Evolutionary conservation across 92 coral and sea anemone genomes (phyloP), one percentile per base, ranked within the genome.

Genomic region (Heteractis magnifica): DNA sequence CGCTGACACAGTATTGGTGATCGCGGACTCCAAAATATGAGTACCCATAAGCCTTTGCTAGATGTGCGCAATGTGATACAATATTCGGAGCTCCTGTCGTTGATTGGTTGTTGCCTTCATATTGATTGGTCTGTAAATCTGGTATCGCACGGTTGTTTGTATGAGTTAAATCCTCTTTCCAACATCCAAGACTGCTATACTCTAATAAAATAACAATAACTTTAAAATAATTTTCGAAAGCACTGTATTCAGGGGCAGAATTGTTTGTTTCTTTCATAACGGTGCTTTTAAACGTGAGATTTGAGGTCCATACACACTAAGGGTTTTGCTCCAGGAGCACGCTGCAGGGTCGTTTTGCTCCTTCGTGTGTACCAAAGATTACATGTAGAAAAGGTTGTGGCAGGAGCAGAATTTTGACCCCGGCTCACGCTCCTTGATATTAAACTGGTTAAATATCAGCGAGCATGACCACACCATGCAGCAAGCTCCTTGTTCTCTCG

Each of bases 1-100:
- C 87, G 12, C 90, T 88, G 41, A 91, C 86, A 80, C 94, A 91
- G 5, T 23, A 60, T 3, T 76, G 58, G 82, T 79, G 81, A 68
- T 85, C 84, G 56, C 75, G 71, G 52, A 91, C 83, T 23, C 92
- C 94, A 76, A 91, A 91, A 51, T 77, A 88, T 51, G 89, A 65
- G 26, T 81, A 64, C 75, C 92, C 90, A 62, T 56, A 82, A 41
- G 14, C 71, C 72, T 64, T 72, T 48, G 90, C 90, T 44, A 78
- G 60, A 51, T 56, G 55, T n/a, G 87, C 91, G 49, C 94, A 91
- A 15, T 56, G 52, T 52, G 60, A 65, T 5, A 85, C 79, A 56
- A n/a, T 41, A 50, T 62, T 76, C 3, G 0, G 49, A 48, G 11
- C 2, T 62, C 23, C 19, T 15, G 81, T 60, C 62, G 49, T 13